A percentile compares a stretch with the other conserved stretches of the same genome.
Conservation (phyloP, 1,140 invertebrate genomes). For the Microplitis mediator region DNA sequence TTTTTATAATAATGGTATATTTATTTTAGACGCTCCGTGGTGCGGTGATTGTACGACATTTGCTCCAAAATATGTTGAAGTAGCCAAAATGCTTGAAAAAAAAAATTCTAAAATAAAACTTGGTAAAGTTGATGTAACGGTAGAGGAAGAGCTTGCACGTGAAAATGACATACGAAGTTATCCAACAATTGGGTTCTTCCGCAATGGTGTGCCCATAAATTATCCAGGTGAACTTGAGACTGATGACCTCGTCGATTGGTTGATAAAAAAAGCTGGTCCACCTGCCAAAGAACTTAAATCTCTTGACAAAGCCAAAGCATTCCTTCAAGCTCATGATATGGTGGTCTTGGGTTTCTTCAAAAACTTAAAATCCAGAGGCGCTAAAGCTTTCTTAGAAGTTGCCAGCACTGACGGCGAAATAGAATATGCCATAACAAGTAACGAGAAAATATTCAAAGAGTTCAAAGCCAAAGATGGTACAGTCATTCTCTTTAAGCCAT, state of each 20-base stretch:
- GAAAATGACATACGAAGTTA: conserved; percentile 89
- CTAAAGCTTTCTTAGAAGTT: conserved; percentile 83
- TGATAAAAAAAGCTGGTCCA: conserved; percentile 96
- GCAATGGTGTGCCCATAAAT: conserved; percentile 79
- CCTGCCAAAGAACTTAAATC: conserved; percentile 77
- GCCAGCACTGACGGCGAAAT: conserved; percentile 85
- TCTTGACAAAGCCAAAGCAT: conserved; percentile 83
- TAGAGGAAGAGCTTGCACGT: conserved; percentile 88
- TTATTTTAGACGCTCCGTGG: conserved; percentile 94
- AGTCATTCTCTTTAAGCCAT: conserved; percentile 91
- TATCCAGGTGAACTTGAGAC: conserved; percentile 89
- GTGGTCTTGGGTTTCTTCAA: conserved; percentile 95
- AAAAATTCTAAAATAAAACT: conserved; percentile 84
- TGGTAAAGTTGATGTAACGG: conserved; percentile 96
- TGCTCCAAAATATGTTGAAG: conserved; percentile 95
- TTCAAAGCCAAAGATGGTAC: conserved; percentile 75
- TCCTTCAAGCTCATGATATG: conserved; percentile 81
- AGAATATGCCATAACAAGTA: conserved; percentile 84
- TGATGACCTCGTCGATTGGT: conserved; percentile 92
- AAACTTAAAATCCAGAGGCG: conserved; percentile 76
- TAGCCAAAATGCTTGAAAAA: conserved; percentile 81
- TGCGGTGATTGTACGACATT: conserved; percentile 98
- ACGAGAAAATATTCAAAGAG: conserved; percentile 77
- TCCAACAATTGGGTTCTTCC: conserved; percentile 98
- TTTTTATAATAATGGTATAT: too few relatives aligned